Percentiles rank a stretch among this genome's conserved stretches.
Evolutionary conservation across 2,113 vertebrate genomes (phyloP).

Genomic region (Platysternon megacephalum): DNA sequence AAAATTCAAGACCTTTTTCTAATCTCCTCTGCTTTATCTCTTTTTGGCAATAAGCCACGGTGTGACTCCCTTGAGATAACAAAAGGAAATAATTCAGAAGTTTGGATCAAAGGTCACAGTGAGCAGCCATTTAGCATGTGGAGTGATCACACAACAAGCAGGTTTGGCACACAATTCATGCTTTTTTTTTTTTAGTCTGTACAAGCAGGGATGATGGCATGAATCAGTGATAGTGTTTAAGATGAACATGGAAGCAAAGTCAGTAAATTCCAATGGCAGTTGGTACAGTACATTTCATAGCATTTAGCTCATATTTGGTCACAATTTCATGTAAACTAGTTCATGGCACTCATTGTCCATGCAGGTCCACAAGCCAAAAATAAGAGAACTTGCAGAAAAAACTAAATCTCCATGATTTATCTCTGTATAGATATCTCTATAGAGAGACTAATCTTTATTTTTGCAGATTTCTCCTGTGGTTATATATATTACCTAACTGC

Average conservation of each 20-base stretch:
- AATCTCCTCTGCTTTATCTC: conserved; percentile 78
- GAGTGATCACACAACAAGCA: conserved; percentile 81
- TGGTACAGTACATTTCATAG: conserved; percentile 76
- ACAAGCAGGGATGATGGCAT: conserved; percentile 71
- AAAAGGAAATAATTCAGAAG: conserved; percentile 79
- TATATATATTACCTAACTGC: conserved; percentile 63
- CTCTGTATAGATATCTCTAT: conserved; percentile 26
- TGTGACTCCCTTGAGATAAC: conserved; percentile 95
- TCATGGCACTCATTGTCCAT: conserved; percentile 81
- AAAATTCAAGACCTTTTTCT: conserved; percentile 83
- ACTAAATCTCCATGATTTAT: conserved; percentile 41
- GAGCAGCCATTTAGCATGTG: conserved; percentile 68
- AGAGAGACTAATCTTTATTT: conserved; percentile 58
- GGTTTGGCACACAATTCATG: conserved; percentile 86
- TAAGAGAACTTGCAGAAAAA: conserved; percentile 61
- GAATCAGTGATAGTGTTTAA: conserved; percentile 69
- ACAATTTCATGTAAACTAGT: conserved; percentile 84
- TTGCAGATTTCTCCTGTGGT: conserved; percentile 68
- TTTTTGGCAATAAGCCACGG: conserved; percentile 98
- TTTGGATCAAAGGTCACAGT: conserved; percentile 65
- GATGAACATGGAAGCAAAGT: conserved; percentile 69
- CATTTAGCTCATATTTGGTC: conserved; percentile 82
- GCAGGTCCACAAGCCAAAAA: conserved; percentile 79
- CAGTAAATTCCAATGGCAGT: conserved; percentile 72
- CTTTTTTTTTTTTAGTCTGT: conserved; percentile 83